phyloP scores from a whole-genome alignment of 2,113 vertebrate genomes.

The Elaphurus davidianus region DNA sequence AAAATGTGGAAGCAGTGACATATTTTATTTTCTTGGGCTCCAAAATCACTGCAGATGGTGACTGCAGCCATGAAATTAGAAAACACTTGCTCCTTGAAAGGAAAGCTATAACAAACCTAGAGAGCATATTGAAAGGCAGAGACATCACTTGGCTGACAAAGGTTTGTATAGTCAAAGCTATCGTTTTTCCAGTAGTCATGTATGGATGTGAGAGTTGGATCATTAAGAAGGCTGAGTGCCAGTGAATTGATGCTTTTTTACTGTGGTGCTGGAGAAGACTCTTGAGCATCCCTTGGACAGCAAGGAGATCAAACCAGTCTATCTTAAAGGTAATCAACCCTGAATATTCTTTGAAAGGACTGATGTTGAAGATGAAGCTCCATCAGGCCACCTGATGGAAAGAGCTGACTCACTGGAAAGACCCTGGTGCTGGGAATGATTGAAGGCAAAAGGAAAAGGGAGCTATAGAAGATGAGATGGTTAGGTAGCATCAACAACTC shows the following conservation, averaged over 20 bases:
- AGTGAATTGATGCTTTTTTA: neutral
- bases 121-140: neutral
- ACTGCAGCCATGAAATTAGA: neutral
- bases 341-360: neutral
- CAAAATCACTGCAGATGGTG: neutral
- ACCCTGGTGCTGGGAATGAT: neutral
- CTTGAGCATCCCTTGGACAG: neutral
- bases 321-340: neutral
- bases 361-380: neutral
- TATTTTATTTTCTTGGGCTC: neutral
- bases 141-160: neutral
- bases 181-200: neutral
- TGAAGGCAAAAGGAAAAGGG: neutral
- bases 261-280: neutral
- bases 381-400: neutral
- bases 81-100: neutral
- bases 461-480: neutral
- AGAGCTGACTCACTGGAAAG: neutral
- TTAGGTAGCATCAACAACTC: neutral
- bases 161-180: neutral
- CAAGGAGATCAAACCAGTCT: neutral
- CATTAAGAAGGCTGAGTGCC: neutral
- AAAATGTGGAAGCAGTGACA: neutral
- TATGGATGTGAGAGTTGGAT: neutral
- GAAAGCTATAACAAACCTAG: neutral